These are phyloP conservation scores for Hyperoplus lanceolatus DNA, from an alignment of 2,797 vertebrate genomes.

Conservation along the genomic window DNA sequence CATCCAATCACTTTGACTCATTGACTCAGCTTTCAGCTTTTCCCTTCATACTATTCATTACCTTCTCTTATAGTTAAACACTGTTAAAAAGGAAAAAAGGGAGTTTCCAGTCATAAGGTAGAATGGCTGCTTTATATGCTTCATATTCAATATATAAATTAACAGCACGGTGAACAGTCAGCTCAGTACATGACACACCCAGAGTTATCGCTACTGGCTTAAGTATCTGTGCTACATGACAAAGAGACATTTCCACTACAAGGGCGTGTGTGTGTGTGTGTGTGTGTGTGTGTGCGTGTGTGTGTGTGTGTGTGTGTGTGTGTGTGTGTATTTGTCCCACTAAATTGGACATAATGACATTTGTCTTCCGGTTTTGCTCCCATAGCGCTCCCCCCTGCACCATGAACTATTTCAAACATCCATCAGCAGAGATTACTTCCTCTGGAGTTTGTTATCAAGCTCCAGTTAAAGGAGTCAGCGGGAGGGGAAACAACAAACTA, in stretches of 20 bases:
- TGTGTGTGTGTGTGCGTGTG: too few relatives aligned
- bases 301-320: too few relatives aligned
- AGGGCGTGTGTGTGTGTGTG: slow-evolving; percentile 48
- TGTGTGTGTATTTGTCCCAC: slow-evolving; percentile 13
- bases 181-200: slow-evolving; percentile 46
- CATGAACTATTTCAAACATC: slow-evolving; percentile 51
- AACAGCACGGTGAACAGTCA: slow-evolving; percentile 2
- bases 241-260: slow-evolving; percentile 13
- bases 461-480: background rate
- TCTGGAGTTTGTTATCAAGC: slow-evolving; percentile 4
- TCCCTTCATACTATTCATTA: too few relatives aligned
- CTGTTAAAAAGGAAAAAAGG: background rate
- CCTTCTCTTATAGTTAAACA: background rate
- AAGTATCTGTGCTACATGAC: slow-evolving; percentile 21
- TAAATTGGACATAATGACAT: slow-evolving; percentile 39
- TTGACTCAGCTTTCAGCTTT: background rate
- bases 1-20: background rate
- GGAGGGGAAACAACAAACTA: slow-evolving; percentile 19
- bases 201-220: slow-evolving; percentile 23
- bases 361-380: slow-evolving; percentile 54
- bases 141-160: background rate
- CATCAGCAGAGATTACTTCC: slow-evolving; percentile 31
- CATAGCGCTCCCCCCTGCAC: slow-evolving; percentile 5
- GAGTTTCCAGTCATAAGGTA: background rate
- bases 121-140: background rate